Evolutionary conservation across 2,888 invertebrate genomes (phyloP).

Genomic region (Dolichopus griseipennis): DNA sequence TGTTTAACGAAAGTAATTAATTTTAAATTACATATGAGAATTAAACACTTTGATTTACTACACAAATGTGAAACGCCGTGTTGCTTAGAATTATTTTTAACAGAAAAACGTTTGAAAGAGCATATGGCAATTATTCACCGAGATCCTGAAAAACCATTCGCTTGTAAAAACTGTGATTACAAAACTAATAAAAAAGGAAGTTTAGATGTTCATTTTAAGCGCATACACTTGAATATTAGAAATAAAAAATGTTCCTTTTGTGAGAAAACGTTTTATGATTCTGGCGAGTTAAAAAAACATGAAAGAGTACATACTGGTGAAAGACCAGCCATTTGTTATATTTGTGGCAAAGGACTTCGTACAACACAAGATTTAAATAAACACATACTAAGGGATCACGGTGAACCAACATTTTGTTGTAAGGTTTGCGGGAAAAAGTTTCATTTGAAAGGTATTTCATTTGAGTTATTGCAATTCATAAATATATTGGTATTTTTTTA

Average conservation of each 20-base stretch:
- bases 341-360: neutral
- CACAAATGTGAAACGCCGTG: neutral
- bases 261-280: conserved; percentile 4
- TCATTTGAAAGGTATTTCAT: neutral
- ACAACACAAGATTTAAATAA: neutral
- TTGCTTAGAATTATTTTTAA: neutral
- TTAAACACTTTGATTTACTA: neutral
- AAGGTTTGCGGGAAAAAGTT: neutral
- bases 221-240: neutral
- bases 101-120: neutral
- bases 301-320: neutral
- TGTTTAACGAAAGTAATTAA: neutral
- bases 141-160: neutral
- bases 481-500: neutral
- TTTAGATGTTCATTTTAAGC: neutral
- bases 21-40: neutral
- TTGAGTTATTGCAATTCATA: no score
- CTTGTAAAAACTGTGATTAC: neutral
- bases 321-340: neutral
- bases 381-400: neutral
- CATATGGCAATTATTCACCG: neutral
- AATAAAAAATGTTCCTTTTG: neutral
- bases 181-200: neutral
- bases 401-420: neutral
- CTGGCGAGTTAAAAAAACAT: neutral